A percentile compares a stretch with the other conserved stretches of the same genome.
These are phyloP conservation scores for Campaea margaritaria DNA, from an alignment of 2,888 invertebrate genomes.

Conservation along the genomic window DNA sequence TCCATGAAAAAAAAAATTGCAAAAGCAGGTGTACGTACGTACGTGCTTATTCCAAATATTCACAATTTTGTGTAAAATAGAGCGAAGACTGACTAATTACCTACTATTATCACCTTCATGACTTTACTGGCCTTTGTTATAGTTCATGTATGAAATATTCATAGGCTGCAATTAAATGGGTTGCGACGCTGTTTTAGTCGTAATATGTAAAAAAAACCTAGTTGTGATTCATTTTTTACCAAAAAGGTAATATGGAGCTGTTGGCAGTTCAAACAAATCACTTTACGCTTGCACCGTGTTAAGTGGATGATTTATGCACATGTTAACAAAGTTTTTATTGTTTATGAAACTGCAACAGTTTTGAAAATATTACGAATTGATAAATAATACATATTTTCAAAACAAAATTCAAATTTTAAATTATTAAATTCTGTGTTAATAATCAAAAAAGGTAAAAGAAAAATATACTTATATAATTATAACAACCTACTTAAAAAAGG, in stretches of 20 bases:
- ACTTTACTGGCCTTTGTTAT: conserved; percentile 60
- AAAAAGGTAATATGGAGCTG: conserved; percentile 17
- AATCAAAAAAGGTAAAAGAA: too few species aligned
- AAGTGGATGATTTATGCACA: conserved; percentile 32
- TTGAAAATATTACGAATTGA: not conserved
- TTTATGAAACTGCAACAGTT: conserved; percentile 10
- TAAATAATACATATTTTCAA: not conserved
- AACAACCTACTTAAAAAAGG: too few species aligned
- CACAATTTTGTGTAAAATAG: not conserved
- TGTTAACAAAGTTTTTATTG: conserved; percentile 22
- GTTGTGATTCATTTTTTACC: conserved; percentile 3
- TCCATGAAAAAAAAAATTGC: too few species aligned
- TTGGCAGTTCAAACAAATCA: conserved; percentile 28
- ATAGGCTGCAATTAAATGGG: conserved; percentile 65
- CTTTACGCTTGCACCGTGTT: conserved; percentile 24
- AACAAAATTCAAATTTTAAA: too few species aligned
- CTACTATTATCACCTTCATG: conserved; percentile 62
- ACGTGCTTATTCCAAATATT: too few species aligned
- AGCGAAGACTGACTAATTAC: conserved; percentile 45
- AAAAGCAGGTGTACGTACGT: too few species aligned
- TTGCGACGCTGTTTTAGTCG: conserved; percentile 60
- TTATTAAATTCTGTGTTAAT: too few species aligned
- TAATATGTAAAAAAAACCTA: conserved; percentile 24
- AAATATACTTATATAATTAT: too few species aligned
- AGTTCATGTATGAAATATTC: conserved; percentile 69